Evolutionary conservation across 2,888 invertebrate genomes (phyloP), one percentile per base, ranked within the genome.

Genomic region (Phalangium opilio): DNA sequence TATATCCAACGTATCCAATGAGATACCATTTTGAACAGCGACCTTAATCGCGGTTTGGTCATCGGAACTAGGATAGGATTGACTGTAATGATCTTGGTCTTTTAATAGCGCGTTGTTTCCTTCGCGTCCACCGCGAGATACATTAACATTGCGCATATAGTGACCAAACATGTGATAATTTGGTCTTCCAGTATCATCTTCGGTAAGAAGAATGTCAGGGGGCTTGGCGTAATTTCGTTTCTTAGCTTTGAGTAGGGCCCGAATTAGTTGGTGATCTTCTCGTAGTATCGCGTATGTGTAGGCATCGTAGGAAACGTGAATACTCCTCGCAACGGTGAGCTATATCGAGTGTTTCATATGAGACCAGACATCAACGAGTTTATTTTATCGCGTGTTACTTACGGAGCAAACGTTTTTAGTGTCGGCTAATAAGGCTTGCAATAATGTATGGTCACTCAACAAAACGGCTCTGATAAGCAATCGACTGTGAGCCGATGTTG

Each of bases 31-130:
- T 15, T 14, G 7, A 12, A 36, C 15, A 15, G 38, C 38, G 12
- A 15, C 38, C 12, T 36, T 5, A 36, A 36, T 36, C 7, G 8
- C 17, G 12, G 5, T 36, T 12, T 36, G 15, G 12, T 36, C 38
- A 36, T 15, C 12, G 8, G 14, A 1, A 7, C 7, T 8, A 36
- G 14, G 38, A 36, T 36, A 2, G 8, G 1, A 17, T 17, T 36
- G 5, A 14, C 7, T 10, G 8, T 27, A 27, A 7, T 27, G 5
- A 8, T 27, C 5, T 4, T 8, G 27, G 27, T 27, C 38, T 60
- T 64, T 66, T n/a, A 66, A 58, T 39, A 72, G 63, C 1, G 71
- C 71, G 51, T 68, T 66, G 58, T 70, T 71, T 39, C 71, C 38
- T 59, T 72, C 70, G 51, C 62, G 62, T 33, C 65, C 65, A 12